Evolutionary conservation across 2,888 invertebrate genomes (phyloP).

Genomic region (Dromius quadrimaculatus): DNA sequence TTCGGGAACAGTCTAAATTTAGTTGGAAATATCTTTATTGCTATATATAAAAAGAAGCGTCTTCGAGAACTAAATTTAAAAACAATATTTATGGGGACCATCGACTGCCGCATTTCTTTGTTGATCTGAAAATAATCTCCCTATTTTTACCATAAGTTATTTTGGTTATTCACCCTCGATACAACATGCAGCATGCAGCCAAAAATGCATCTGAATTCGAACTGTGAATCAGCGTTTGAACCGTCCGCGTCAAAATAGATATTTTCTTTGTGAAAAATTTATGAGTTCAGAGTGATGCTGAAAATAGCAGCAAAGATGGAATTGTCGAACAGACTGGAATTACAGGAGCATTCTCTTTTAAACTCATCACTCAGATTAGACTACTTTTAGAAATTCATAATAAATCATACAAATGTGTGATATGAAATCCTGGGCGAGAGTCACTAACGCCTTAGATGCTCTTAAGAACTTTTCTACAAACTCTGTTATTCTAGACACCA

Average conservation of each 20-base stretch:
- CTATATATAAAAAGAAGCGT: slow-evolving; percentile 20
- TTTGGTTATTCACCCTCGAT: slow-evolving; percentile 43
- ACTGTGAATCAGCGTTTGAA: neutral
- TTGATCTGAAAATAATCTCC: slow-evolving; percentile 50
- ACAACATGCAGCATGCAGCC: slow-evolving; percentile 1
- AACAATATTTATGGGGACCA: slow-evolving; percentile 38
- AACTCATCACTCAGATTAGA: too few relatives aligned
- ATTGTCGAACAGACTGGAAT: too few relatives aligned
- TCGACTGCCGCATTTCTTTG: slow-evolving; percentile 45
- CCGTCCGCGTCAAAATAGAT: neutral
- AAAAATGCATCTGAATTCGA: slow-evolving; percentile 3
- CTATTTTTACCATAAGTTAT: slow-evolving; percentile 49
- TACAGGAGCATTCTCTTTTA: too few relatives aligned
- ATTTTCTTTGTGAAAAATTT: neutral
- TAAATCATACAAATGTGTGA: too few relatives aligned
- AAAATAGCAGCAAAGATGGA: too few relatives aligned
- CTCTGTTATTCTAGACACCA: too few relatives aligned
- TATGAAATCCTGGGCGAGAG: too few relatives aligned
- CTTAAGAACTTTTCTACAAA: too few relatives aligned
- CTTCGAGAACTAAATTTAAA: slow-evolving; percentile 39
- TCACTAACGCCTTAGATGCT: too few relatives aligned
- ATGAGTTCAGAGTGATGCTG: too few relatives aligned
- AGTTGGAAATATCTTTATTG: slow-evolving; percentile 34
- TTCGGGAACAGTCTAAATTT: slow-evolving; percentile 31
- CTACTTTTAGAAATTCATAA: too few relatives aligned